Base-by-base conservation (phyloP, 2,888 invertebrate species). In the Meiosimyza decipiens region DNA sequence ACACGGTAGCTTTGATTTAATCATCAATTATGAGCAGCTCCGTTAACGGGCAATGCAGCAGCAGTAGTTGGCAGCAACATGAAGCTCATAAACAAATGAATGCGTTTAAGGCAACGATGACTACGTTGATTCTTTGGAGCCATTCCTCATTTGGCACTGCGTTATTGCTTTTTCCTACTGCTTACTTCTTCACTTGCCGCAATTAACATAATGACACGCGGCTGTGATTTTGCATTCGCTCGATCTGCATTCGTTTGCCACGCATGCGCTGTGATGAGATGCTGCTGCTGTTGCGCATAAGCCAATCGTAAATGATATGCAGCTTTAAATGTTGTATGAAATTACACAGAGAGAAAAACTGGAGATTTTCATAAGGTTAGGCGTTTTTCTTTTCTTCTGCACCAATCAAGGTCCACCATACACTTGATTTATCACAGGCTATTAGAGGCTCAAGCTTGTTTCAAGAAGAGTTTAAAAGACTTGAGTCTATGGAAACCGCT, bases 1-100 rank as follows among this genome's bases (percentile, higher is more conserved):
- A 66, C 33, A 51, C 84, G 77, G 83, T 85, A 84, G 84, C 85
- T 83, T 83, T 83, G 85, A 85, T 84, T 85, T 85, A 85, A 84
- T 84, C 84, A 83, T 84, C 85, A 84, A 84, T 84, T 84, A 84
- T 82, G 62, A 70, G 70, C 52, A n/a, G 16, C 54, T 40, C 49
- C 28, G 28, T 62, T 52, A 60, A 51, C 52, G 60, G 18, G 54
- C 55, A 28, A 65, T 50, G 52, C 51, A 18, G 54, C 9, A 54
- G 28, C 28, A 54, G 54, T 12, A 16, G 54, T 54, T n/a, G 52
- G 22, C 28, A 66, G 40, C 50, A 4, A 65, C 52, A 66, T 51
- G 40, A 66, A 60, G 62, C 50, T 12, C 49, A 22, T 28, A 28
- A 51, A 22, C 18, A 69, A 69, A 69, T 47, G 33, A 59, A 49